Conservation (phyloP, 1,140 invertebrate species). For the Sitophilus oryzae region DNA sequence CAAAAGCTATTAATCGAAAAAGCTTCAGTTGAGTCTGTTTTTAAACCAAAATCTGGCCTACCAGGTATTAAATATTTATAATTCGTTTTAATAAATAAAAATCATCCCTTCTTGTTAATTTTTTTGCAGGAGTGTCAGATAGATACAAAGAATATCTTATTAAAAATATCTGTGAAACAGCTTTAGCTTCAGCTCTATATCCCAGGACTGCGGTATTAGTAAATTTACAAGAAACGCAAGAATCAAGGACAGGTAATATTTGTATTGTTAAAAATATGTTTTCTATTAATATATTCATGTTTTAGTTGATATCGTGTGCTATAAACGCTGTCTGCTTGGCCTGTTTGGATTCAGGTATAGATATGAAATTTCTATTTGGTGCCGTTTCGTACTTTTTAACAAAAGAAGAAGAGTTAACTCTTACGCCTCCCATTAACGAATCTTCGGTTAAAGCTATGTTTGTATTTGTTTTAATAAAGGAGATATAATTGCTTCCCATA, state of each 20-base stretch:
- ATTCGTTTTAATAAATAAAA: neutral
- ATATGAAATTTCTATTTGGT: slow-evolving; percentile 75
- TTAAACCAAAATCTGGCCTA: slow-evolving; percentile 67
- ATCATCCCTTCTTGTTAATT: neutral
- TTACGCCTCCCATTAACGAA: slow-evolving; percentile 51
- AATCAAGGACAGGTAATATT: slow-evolving; percentile 73
- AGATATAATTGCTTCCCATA: slow-evolving; percentile 58
- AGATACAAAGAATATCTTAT: slow-evolving; percentile 70
- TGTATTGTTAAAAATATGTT: neutral
- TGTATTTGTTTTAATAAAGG: slow-evolving; percentile 66
- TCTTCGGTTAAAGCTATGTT: slow-evolving; percentile 52
- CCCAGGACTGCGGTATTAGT: slow-evolving; percentile 72
- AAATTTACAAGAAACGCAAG: slow-evolving; percentile 79
- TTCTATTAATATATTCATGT: slow-evolving; percentile 17
- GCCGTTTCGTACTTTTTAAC: slow-evolving; percentile 68
- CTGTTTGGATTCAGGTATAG: slow-evolving; percentile 70
- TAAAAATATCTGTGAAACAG: slow-evolving; percentile 67
- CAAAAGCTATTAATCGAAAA: slow-evolving; percentile 73
- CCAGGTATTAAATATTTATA: slow-evolving; percentile 51
- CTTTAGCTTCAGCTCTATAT: slow-evolving; percentile 62
- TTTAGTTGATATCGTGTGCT: slow-evolving; percentile 66
- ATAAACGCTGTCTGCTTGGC: slow-evolving; percentile 79
- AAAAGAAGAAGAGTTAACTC: slow-evolving; percentile 53
- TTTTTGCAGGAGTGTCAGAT: slow-evolving; percentile 56
- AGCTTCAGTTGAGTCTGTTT: slow-evolving; percentile 71